Conservation (phyloP, 2,113 vertebrate species). For the Perccottus glenii region DNA sequence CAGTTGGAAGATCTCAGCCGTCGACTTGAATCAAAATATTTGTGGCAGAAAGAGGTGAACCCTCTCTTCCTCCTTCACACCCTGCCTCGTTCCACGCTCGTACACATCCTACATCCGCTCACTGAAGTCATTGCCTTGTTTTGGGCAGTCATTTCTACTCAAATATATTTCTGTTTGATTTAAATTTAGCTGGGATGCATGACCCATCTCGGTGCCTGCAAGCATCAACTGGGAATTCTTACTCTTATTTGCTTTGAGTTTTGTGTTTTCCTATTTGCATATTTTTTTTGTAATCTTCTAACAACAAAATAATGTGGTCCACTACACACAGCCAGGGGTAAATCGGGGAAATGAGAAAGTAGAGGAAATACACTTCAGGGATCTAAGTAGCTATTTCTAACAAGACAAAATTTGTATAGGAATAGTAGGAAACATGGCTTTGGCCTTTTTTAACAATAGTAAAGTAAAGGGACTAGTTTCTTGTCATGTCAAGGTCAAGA, state of each 20-base stretch:
- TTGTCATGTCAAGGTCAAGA: too few relatives aligned
- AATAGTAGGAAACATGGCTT: too few relatives aligned
- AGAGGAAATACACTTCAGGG: too few relatives aligned
- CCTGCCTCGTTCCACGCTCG: background rate
- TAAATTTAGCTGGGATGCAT: conserved; percentile 47
- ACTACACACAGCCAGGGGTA: too few relatives aligned
- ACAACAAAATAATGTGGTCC: too few relatives aligned
- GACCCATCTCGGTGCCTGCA: conserved; percentile 32
- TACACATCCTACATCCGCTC: conserved; percentile 14
- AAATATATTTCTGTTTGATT: conserved; percentile 33
- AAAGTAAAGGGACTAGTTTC: too few relatives aligned
- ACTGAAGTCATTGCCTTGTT: conserved; percentile 6
- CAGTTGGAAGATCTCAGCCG: conserved; percentile 8
- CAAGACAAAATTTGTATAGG: too few relatives aligned
- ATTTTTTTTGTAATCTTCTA: background rate
- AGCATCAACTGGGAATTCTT: conserved; percentile 16
- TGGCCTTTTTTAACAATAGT: too few relatives aligned
- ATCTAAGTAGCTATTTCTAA: too few relatives aligned
- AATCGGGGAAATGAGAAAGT: too few relatives aligned
- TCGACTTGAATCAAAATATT: conserved; percentile 17
- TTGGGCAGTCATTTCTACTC: conserved; percentile 32
- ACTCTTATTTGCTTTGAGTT: conserved; percentile 9
- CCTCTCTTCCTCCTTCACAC: background rate
- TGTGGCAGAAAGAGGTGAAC: conserved; percentile 29
- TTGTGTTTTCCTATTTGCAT: background rate